Conservation (phyloP, 2,888 invertebrate species). For the Hirtodrosophila alboralis region DNA sequence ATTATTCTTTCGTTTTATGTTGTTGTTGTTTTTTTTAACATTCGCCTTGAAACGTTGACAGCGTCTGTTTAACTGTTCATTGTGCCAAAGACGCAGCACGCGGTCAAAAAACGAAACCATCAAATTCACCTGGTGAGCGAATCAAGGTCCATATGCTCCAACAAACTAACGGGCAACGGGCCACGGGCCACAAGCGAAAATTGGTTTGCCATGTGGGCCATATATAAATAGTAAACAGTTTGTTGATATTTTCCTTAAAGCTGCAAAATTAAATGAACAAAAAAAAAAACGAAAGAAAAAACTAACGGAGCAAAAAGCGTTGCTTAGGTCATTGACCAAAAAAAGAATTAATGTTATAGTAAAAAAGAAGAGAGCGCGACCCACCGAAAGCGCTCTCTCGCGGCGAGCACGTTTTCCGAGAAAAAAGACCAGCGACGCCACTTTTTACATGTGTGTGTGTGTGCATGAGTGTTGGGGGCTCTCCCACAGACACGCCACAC, state of each 20-base stretch:
- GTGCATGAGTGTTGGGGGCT: constrained; percentile 29
- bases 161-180: constrained; percentile 17
- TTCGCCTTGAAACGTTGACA: constrained; percentile 38
- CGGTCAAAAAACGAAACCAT: constrained; percentile 31
- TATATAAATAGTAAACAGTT: constrained; percentile 39
- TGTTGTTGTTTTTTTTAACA: constrained; percentile 13
- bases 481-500: constrained; percentile 27
- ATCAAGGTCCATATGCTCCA: constrained; percentile 40
- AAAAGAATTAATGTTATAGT: constrained; percentile 63
- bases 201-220: constrained; percentile 13
- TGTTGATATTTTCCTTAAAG: constrained; percentile 39
- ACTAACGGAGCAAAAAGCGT: constrained; percentile 58
- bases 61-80: constrained; percentile 29
- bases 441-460: constrained; percentile 25
- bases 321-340: constrained; percentile 77
- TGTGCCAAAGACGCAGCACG: constrained; percentile 17
- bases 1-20: constrained; percentile 4
- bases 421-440: constrained; percentile 59
- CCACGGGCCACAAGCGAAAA: constrained; percentile 30
- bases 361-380: constrained; percentile 32
- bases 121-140: constrained; percentile 18
- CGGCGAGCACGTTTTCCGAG: constrained; percentile 66
- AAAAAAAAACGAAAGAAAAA: constrained; percentile 21
- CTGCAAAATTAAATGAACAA: constrained; percentile 8
- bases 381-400: constrained; percentile 25